Evolutionary conservation across 2,888 invertebrate genomes (phyloP), one percentile per base, ranked within the genome.

Genomic region (Brenthis ino): DNA sequence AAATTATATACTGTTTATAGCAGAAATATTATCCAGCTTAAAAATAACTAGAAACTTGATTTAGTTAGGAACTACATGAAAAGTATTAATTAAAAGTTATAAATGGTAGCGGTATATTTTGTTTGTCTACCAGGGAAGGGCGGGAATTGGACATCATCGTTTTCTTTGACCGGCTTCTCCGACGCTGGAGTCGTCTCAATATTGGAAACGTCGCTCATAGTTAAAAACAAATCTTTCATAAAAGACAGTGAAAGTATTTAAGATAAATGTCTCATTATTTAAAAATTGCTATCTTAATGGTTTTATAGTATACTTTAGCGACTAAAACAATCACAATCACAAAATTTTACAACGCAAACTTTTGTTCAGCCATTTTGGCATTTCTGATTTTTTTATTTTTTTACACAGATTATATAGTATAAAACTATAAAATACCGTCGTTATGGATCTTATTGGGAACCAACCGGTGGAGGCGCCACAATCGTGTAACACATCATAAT

Each of bases 111-210:
- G 1, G 47, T 1, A 28, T 13, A 20, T 11, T 48, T 48, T 60
- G 50, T 60, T 50, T 47, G 47, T 64, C 73, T 79, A 91, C 91
- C 91, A 74, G 90, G 87, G 81, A 89, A 90, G 77, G 88, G 89
- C 86, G 91, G 92, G 88, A 91, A 90, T 77, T 84, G 79, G 72
- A 85, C 81, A 75, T 80, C 81, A 72, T 83, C 81, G 74, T 73
- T 75, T 72, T 72, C 72, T 76, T 75, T 74, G 82, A 82, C 91
- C 91, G 91, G 91, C 89, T 87, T 88, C 83, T 86, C 89, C 50
- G 76, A 71, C 74, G 84, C 86, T 68, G 76, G 72, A 78, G 81
- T 87, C 64, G 77, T 86, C 64, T 77, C 74, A 77, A 79, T 80
- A 72, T 79, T 81, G 72, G 85, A 85, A 77, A 77, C 83, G 79